Base-by-base conservation (phyloP, 92 coral and sea anemone species). In the Desmophyllum pertusum region DNA sequence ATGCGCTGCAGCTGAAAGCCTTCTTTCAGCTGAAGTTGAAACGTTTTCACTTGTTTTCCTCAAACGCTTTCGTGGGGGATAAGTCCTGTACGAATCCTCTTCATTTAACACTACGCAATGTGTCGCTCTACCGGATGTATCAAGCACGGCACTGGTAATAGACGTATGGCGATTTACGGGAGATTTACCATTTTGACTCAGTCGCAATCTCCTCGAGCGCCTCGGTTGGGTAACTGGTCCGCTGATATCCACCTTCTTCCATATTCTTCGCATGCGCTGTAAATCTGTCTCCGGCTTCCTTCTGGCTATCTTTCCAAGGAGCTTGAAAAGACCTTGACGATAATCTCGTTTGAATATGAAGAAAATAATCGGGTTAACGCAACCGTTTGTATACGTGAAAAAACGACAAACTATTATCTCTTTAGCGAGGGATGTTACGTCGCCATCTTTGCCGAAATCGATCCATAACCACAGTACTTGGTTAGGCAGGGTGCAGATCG, bases 331-430 rank as follows among this genome's bases (percentile, higher is more conserved):
- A 62, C 67, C 67, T 27, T 30, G 37, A 62, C 67, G 83, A 36
- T 80, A 89, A 74, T 89, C 92, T 31, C 55, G 59, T 55, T 81
- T 89, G 31, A 70, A 85, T 9, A 41, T 55, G 77, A 79, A 89
- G 40, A 89, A 89, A 42, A 89, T 86, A 37, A 85, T n/a, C 14
- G 92, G 92, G 55, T 89, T 89, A n/a, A 89, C 4, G 37, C 89
- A 89, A 51, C 89, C 51, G 80, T 89, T 89, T 9, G 89, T 77
- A 41, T 89, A 89, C 7, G 89, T 89, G 76, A 89, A 89, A 67
- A 86, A 85, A n/a, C 87, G 92, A 27, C 92, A 89, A 8, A 85
- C 29, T 38, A 85, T 27, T 15, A 73, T 37, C 6, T 89, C 92
- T 21, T 61, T 89, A 29, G 71, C 79, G 55, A 62, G 33, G 37